Evolutionary conservation across 2,888 invertebrate species (phyloP).

Genomic region (Pyrgus malvae): DNA sequence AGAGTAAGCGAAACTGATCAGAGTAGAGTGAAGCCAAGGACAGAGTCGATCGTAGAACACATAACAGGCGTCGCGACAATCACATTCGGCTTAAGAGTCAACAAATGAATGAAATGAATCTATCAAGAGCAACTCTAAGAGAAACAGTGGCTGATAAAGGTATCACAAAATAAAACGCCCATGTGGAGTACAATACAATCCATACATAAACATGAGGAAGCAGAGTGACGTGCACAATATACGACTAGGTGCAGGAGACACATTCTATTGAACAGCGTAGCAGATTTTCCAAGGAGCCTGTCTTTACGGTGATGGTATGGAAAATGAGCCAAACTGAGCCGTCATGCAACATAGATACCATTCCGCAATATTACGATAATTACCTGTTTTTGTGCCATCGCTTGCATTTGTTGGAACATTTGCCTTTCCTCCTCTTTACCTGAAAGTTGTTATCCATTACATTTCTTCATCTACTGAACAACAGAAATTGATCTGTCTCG

Average conservation of each 20-base stretch:
- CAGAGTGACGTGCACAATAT: constrained; percentile 68
- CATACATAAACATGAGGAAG: constrained; percentile 65
- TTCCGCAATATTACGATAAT: constrained; percentile 50
- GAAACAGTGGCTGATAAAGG: constrained; percentile 80
- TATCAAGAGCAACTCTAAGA: constrained; percentile 79
- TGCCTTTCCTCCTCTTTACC: constrained; percentile 97
- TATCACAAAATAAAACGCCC: constrained; percentile 82
- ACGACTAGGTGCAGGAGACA: constrained; percentile 59
- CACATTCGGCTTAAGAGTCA: constrained; percentile 63
- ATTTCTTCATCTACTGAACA: constrained; percentile 42
- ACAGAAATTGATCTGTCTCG: too few relatives aligned
- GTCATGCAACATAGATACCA: constrained; percentile 50
- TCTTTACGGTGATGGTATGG: constrained; percentile 25
- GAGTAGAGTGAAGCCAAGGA: constrained; percentile 65
- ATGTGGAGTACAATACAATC: constrained; percentile 62
- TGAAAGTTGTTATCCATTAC: constrained; percentile 67
- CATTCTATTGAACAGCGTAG: constrained; percentile 40
- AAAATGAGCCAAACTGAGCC: constrained; percentile 27
- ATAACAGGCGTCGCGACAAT: constrained; percentile 69
- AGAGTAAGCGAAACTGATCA: constrained; percentile 67
- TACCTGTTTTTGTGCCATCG: constrained; percentile 98
- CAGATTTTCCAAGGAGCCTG: constrained; percentile 48
- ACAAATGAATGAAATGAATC: constrained; percentile 79
- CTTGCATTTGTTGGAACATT: constrained; percentile 98
- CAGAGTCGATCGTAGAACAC: constrained; percentile 43